phyloP scores from a whole-genome alignment of 2,797 vertebrate species.

The Sciaenops ocellatus region DNA sequence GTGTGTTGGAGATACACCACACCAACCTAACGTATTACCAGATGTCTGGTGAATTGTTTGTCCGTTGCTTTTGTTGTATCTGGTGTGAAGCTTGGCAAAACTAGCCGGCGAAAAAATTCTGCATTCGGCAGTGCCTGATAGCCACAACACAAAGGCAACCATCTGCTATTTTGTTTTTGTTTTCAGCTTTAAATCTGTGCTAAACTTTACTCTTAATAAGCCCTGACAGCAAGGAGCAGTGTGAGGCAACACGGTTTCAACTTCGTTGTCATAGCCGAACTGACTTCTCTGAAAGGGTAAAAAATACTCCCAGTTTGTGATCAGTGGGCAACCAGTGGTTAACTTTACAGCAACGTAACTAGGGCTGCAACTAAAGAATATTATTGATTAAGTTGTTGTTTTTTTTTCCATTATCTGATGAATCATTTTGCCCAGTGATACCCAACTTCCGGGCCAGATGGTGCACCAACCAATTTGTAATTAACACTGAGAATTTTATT shows the following conservation, averaged over 20 bases:
- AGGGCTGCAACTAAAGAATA: neutral
- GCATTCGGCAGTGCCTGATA: slow-evolving; percentile 8
- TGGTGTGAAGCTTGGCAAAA: slow-evolving; percentile 23
- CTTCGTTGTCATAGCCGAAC: slow-evolving; percentile 8
- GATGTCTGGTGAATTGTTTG: slow-evolving; percentile 35
- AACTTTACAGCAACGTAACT: neutral
- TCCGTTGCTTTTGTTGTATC: neutral
- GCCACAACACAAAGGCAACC: slow-evolving; percentile 24
- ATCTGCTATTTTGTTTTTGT: slow-evolving; percentile 41
- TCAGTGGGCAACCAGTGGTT: neutral
- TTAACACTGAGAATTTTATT: too few species aligned
- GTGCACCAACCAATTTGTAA: too few species aligned
- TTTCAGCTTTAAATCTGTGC: slow-evolving; percentile 22
- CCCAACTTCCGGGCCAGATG: too few species aligned
- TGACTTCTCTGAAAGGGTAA: neutral
- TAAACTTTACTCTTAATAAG: slow-evolving; percentile 12
- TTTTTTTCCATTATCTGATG: neutral
- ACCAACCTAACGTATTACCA: slow-evolving; percentile 17
- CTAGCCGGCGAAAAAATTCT: neutral
- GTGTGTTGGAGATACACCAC: neutral
- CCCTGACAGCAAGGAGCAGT: slow-evolving; percentile 19
- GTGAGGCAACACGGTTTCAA: neutral
- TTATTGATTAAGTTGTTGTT: too few species aligned
- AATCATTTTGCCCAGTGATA: neutral
- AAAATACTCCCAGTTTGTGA: neutral